Evolutionary conservation across 2,888 invertebrate species (phyloP).

Genomic region (Apodemia mormo): DNA sequence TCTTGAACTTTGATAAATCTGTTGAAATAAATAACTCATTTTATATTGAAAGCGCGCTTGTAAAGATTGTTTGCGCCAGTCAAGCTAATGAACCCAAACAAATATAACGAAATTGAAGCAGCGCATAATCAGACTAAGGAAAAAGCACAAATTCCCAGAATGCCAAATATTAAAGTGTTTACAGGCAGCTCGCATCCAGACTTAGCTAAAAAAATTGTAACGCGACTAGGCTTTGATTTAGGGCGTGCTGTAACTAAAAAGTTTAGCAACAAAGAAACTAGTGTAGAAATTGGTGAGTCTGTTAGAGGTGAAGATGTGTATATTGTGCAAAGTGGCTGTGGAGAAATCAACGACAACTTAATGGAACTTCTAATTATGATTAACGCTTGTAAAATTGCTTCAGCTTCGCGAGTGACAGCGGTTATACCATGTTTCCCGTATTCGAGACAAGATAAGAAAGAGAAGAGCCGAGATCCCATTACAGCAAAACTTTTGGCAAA

Average conservation of each 20-base stretch:
- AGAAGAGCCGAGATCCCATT: conserved; percentile 94
- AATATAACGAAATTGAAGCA: conserved; percentile 43
- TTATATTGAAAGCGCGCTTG: conserved; percentile 51
- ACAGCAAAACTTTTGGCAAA: conserved; percentile 95
- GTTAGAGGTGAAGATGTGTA: conserved; percentile 96
- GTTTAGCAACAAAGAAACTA: conserved; percentile 99
- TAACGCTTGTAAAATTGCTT: conserved; percentile 96
- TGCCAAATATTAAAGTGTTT: conserved; percentile 99
- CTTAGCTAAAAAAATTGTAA: conserved; percentile 96
- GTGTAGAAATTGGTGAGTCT: conserved; percentile 95
- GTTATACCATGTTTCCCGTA: conserved; percentile 96
- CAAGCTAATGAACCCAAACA: conserved; percentile 61
- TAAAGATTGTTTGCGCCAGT: conserved; percentile 46
- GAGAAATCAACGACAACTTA: conserved; percentile 94
- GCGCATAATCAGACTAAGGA: conserved; percentile 39
- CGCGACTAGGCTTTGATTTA: conserved; percentile 95
- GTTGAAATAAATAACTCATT: conserved; percentile 55
- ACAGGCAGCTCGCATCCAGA: conserved; percentile 98
- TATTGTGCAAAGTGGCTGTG: conserved; percentile 95
- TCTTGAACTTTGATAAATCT: conserved; percentile 68
- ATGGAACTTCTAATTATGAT: conserved; percentile 97
- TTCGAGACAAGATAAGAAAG: conserved; percentile 95
- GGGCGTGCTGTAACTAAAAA: conserved; percentile 99
- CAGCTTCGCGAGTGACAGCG: conserved; percentile 93
- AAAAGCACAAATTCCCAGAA: conserved; percentile 68